Evolutionary conservation across 2,888 invertebrate species (phyloP), one percentile per base, ranked within the genome.

Genomic region (Gastrophysa polygoni): DNA sequence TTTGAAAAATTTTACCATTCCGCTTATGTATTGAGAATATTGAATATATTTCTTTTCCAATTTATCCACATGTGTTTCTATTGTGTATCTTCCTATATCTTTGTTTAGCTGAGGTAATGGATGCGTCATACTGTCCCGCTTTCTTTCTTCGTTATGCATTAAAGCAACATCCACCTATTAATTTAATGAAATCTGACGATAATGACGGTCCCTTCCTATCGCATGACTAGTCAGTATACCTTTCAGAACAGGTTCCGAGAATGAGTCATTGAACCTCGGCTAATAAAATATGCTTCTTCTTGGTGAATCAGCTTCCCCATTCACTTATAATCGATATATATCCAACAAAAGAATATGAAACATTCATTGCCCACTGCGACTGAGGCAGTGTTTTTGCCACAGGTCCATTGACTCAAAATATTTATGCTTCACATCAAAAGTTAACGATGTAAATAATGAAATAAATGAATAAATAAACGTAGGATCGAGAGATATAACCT

Each of bases 391-490:
- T 57, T 38, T 57, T 28, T 21, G 38, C 57, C 44, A 38, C n/a
- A 32, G 17, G 34, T 56, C 49, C 57, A 21, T 51, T 54, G 59
- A 38, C 47, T 20, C 46, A 20, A 29, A 18, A 20, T 29, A 63
- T 59, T 38, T 62, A 56, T 59, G 50, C 58, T 48, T 54, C 46
- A 50, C 54, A 59, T 59, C n/a, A 52, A 51, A 47, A 48, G 7
- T 59, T 59, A 63, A 59, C 59, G 52, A 57, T 46, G 48, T 32
- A 59, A 56, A 56, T 59, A 63, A 60, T 16, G 38, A 54, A 54
- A 54, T 54, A 54, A 54, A 54, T 54, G 54, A 54, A 54, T 54
- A 54, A 54, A 59, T 56, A 59, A 57, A 57, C 56, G 59, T 57
- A 52, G 47, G 32, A 62, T 48, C 58, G 51, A 59, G 58, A 54